Evolutionary conservation across 1,140 invertebrate species (phyloP).

Genomic region (Drosophila lini): DNA sequence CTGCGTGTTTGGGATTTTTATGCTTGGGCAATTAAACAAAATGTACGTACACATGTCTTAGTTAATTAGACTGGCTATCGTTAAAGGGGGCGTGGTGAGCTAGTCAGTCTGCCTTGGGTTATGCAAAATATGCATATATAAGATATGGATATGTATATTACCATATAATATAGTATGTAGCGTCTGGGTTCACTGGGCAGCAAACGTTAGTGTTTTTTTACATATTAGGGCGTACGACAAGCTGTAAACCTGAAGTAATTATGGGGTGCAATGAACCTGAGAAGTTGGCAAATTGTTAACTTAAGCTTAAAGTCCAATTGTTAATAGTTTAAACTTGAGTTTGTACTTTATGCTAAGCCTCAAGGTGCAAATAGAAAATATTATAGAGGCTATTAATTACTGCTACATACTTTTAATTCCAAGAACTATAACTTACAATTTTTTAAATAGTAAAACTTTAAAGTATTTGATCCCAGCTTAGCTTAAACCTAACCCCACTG

Average conservation of each 20-base stretch:
- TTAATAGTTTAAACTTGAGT: background rate
- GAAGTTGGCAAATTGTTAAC: slow-evolving; percentile 5
- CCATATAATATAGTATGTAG: background rate
- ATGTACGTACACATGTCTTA: slow-evolving; percentile 33
- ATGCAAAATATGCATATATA: slow-evolving; percentile 40
- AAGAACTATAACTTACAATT: too few relatives aligned
- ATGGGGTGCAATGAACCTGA: slow-evolving; percentile 59
- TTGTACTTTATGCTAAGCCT: background rate
- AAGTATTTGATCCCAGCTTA: too few relatives aligned
- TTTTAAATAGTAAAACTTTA: too few relatives aligned
- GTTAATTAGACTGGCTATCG: slow-evolving; percentile 47
- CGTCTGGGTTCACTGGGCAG: slow-evolving; percentile 28
- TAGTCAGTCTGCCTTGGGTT: slow-evolving; percentile 19
- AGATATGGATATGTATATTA: slow-evolving; percentile 1
- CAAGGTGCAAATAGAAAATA: background rate
- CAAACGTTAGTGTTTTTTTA: background rate
- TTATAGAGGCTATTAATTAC: background rate
- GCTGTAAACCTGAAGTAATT: slow-evolving; percentile 21
- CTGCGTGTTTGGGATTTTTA: slow-evolving; percentile 21
- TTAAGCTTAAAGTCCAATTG: background rate
- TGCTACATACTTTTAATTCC: background rate
- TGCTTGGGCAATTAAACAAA: slow-evolving; percentile 55
- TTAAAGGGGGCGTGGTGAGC: slow-evolving; percentile 40
- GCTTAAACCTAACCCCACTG: slow-evolving; percentile 4
- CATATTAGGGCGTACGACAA: slow-evolving; percentile 8